A percentile compares a stretch with the other conserved stretches of the same genome.
phyloP scores from a whole-genome alignment of 2,113 vertebrate genomes.

The Dasyornis broadbenti region DNA sequence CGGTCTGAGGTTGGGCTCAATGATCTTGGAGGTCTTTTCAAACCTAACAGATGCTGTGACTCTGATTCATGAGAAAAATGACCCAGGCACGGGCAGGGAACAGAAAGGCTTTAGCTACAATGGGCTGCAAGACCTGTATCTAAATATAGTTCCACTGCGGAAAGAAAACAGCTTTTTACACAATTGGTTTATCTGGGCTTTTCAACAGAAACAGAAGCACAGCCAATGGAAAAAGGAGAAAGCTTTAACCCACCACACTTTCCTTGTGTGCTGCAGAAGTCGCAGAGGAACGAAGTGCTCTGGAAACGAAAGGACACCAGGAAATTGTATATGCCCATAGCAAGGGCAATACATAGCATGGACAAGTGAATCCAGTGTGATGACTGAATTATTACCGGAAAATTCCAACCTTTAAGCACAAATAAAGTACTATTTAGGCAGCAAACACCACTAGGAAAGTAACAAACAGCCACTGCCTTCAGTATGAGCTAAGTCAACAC shows the following conservation, averaged over 20 bases:
- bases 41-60: background rate
- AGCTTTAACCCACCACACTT: background rate
- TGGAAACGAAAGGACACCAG: background rate
- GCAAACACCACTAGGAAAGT: conserved; percentile 3
- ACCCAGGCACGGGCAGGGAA: background rate
- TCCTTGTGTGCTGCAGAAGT: background rate
- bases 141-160: background rate
- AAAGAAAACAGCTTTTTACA: background rate
- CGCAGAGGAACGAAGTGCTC: background rate
- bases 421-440: background rate
- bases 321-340: background rate
- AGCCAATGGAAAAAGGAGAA: background rate
- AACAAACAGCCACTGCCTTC: background rate
- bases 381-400: background rate
- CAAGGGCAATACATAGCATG: background rate
- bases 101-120: background rate
- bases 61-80: background rate
- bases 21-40: background rate
- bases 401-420: conserved; percentile 26
- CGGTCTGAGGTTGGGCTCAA: rapidly evolving
- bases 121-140: background rate
- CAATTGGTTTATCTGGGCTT: background rate
- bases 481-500: background rate
- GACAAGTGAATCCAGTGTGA: background rate
- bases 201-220: background rate